These are phyloP conservation scores for Coendou prehensilis DNA, from an alignment of 2,797 vertebrate genomes.

Conservation along the genomic window DNA sequence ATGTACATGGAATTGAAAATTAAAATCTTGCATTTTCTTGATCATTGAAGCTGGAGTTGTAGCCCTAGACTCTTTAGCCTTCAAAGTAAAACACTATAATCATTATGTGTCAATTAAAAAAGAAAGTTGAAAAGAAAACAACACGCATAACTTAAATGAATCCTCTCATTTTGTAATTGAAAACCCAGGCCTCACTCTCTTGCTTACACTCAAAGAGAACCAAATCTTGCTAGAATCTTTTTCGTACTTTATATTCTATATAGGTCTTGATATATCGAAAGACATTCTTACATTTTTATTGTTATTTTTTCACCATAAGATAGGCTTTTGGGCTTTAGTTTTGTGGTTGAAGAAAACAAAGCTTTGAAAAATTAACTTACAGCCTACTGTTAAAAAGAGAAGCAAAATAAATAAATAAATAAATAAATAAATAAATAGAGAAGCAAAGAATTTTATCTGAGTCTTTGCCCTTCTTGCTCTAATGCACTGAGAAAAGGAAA, in stretches of 20 bases:
- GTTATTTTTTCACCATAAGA: not conserved
- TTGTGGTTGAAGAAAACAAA: not conserved
- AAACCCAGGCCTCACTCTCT: not conserved
- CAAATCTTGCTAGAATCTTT: slow-evolving; percentile 15
- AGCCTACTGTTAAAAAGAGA: not conserved
- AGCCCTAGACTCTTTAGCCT: not conserved
- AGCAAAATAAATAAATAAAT: not conserved
- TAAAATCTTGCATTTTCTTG: slow-evolving; percentile 40
- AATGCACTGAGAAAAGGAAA: slow-evolving; percentile 26
- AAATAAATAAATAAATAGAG: not conserved
- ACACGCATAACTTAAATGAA: not conserved
- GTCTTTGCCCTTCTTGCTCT: not conserved
- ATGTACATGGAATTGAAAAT: not conserved
- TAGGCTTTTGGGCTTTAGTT: not conserved
- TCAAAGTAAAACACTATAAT: not conserved
- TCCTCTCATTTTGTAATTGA: not conserved
- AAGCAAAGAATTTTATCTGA: not conserved
- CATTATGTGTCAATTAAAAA: not conserved
- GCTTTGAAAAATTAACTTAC: not conserved
- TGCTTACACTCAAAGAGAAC: not conserved
- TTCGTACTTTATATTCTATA: not conserved
- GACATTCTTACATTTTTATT: not conserved
- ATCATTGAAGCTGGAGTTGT: not conserved
- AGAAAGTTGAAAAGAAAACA: not conserved
- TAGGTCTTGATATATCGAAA: not conserved